Conservation (phyloP, 1,140 invertebrate genomes). For the Ips typographus region DNA sequence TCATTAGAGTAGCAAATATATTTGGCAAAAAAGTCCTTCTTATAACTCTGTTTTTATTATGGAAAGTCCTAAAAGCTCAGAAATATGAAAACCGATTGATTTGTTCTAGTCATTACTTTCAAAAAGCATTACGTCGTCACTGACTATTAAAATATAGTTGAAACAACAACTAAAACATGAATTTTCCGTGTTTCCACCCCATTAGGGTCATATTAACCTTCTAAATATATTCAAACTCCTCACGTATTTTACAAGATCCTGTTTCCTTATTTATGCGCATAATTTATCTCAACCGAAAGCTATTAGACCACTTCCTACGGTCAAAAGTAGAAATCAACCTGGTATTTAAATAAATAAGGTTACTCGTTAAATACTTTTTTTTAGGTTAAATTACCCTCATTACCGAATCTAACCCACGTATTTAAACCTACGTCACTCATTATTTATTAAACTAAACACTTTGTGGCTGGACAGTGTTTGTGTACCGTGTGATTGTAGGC, state of each 20-base stretch:
- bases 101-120: constrained; percentile 27
- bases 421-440: too few species aligned
- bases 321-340: background rate
- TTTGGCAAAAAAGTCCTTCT: background rate
- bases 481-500: too few species aligned
- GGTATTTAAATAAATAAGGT: too few species aligned
- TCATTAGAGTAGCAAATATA: background rate
- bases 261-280: constrained; percentile 28
- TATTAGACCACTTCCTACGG: constrained; percentile 16
- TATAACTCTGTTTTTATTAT: background rate
- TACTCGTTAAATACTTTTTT: too few species aligned
- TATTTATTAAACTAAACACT: too few species aligned
- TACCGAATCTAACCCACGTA: too few species aligned
- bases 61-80: background rate
- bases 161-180: constrained; percentile 27
- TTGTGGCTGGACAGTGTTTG: too few species aligned
- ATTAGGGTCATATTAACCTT: constrained; percentile 31
- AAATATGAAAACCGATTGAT: constrained; percentile 18
- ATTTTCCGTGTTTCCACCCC: constrained; percentile 34
- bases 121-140: constrained; percentile 11
- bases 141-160: constrained; percentile 12
- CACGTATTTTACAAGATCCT: constrained; percentile 22
- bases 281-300: constrained; percentile 20
- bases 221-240: constrained; percentile 30
- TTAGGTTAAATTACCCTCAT: too few species aligned